Evolutionary conservation across 1,140 invertebrate species (phyloP).

Genomic region (honey bee (Apis mellifera)): DNA sequence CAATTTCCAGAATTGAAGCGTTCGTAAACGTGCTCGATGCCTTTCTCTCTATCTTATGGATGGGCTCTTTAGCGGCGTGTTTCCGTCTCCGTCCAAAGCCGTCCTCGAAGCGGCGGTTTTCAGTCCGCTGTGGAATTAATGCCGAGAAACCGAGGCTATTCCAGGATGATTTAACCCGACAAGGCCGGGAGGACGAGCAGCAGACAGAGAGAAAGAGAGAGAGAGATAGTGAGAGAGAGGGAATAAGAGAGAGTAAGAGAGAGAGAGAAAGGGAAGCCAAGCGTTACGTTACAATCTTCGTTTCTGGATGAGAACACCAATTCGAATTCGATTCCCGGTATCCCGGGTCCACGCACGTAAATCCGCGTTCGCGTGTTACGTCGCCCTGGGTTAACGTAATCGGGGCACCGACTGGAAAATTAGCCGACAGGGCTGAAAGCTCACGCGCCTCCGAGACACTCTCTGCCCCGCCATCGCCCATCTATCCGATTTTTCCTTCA

Average conservation of each 20-base stretch:
- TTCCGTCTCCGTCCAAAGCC: neutral
- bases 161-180: slow-evolving; percentile 38
- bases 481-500: slow-evolving; percentile 8
- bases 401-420: slow-evolving; percentile 44
- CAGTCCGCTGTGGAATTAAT: slow-evolving; percentile 47
- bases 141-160: slow-evolving; percentile 34
- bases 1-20: slow-evolving; percentile 31
- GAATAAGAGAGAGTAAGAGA: neutral
- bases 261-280: neutral
- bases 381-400: slow-evolving; percentile 39
- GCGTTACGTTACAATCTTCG: slow-evolving; percentile 12
- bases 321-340: slow-evolving; percentile 37
- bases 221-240: neutral
- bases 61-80: neutral
- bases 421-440: slow-evolving; percentile 37
- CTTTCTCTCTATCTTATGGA: neutral
- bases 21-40: slow-evolving; percentile 3
- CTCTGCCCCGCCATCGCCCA: neutral
- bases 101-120: neutral
- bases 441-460: slow-evolving; percentile 27
- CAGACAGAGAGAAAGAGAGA: neutral
- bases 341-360: slow-evolving; percentile 27
- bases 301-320: slow-evolving; percentile 31
- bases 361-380: slow-evolving; percentile 41
- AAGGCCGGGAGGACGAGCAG: neutral